Conservation (phyloP, 2,797 vertebrate species). For the Astyanax mexicanus region DNA sequence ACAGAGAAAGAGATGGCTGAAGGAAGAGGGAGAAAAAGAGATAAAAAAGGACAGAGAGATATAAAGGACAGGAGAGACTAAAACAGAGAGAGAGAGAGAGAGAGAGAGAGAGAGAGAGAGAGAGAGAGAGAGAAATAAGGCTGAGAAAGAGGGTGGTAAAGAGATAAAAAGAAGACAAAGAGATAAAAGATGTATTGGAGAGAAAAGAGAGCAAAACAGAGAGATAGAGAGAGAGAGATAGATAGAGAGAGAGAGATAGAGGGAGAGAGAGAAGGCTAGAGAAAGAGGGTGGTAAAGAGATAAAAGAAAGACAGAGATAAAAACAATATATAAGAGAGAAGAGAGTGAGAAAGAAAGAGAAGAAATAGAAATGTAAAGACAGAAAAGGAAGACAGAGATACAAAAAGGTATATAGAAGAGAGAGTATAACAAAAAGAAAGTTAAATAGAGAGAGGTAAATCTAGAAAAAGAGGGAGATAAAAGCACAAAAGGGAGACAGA, state of each 20-base stretch:
- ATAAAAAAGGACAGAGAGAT: no score
- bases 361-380: background rate
- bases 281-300: background rate
- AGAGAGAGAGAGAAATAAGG: no score
- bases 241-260: background rate
- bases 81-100: no score
- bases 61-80: no score
- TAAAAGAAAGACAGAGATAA: background rate
- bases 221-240: background rate
- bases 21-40: no score
- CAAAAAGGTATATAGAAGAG: background rate
- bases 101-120: no score
- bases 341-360: background rate
- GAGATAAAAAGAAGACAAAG: no score
- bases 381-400: background rate
- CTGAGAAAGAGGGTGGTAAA: no score
- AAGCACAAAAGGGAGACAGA: background rate
- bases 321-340: background rate
- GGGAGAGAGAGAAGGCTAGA: no score
- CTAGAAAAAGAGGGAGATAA: background rate
- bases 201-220: background rate
- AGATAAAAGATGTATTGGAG: no score
- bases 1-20: no score
- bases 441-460: background rate
- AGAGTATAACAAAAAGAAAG: no score